phyloP scores from a whole-genome alignment of 1,140 invertebrate species.

The Anthonomus grandis region DNA sequence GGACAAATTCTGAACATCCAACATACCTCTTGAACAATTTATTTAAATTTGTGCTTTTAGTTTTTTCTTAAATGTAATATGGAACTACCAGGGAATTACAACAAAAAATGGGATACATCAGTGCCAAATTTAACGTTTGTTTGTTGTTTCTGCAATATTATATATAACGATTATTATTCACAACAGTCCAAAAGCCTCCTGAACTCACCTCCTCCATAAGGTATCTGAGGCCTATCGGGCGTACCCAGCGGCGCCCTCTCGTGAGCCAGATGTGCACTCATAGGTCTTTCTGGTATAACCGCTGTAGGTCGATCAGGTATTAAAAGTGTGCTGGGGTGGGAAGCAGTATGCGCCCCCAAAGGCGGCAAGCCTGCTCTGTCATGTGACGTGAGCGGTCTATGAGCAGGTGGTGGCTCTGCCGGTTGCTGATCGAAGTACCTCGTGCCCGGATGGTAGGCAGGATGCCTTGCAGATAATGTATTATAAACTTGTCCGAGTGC shows the following conservation, averaged over 20 bases:
- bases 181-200: too few relatives aligned
- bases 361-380: slow-evolving; percentile 44
- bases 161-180: too few relatives aligned
- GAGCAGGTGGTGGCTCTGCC: slow-evolving; percentile 62
- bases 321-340: slow-evolving; percentile 29
- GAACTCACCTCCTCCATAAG: slow-evolving; percentile 29
- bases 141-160: too few relatives aligned
- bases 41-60: too few relatives aligned
- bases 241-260: slow-evolving; percentile 23
- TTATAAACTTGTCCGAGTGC: slow-evolving; percentile 66
- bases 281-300: slow-evolving; percentile 17
- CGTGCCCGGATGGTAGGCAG: slow-evolving; percentile 27
- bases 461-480: slow-evolving; percentile 19
- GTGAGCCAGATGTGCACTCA: slow-evolving; percentile 15
- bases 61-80: too few relatives aligned
- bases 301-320: slow-evolving; percentile 17
- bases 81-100: too few relatives aligned
- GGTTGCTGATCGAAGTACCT: slow-evolving; percentile 38
- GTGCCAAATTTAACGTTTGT: too few relatives aligned
- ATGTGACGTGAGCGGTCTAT: slow-evolving; percentile 53
- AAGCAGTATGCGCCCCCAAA: slow-evolving; percentile 38
- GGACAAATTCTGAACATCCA: too few relatives aligned
- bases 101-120: too few relatives aligned
- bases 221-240: slow-evolving; percentile 25
- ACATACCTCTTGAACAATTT: too few relatives aligned